Percentiles rank a stretch among this genome's conserved stretches.
phyloP scores from a whole-genome alignment of 2,888 invertebrate genomes.

The Philonicus albiceps region DNA sequence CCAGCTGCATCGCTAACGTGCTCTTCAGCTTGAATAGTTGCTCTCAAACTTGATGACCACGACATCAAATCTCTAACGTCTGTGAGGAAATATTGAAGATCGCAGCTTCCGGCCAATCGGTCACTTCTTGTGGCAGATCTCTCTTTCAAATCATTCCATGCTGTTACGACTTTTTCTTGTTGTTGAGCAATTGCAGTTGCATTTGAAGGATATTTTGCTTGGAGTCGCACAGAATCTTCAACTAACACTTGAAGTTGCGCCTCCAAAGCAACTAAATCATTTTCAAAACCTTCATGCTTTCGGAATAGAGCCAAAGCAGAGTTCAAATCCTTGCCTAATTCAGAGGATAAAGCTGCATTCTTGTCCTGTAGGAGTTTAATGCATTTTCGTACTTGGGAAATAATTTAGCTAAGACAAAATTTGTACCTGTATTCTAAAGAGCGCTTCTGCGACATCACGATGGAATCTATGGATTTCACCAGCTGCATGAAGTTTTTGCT shows the following conservation, averaged over 20 bases:
- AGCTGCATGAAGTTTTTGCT: constrained; percentile 88
- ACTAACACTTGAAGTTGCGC: constrained; percentile 90
- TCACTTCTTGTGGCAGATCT: constrained; percentile 81
- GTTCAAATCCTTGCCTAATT: constrained; percentile 82
- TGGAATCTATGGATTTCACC: constrained; percentile 98
- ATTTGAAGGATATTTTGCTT: constrained; percentile 90
- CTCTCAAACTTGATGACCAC: constrained; percentile 84
- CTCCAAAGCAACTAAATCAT: constrained; percentile 90
- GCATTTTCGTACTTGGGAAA: neutral
- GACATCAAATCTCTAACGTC: constrained; percentile 86
- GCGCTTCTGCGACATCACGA: constrained; percentile 90
- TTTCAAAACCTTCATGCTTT: constrained; percentile 92
- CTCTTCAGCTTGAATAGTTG: constrained; percentile 80
- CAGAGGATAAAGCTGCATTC: constrained; percentile 82
- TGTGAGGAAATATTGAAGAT: constrained; percentile 88
- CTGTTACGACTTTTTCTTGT: constrained; percentile 83
- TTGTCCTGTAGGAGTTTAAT: constrained; percentile 69
- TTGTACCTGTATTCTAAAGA: constrained; percentile 77
- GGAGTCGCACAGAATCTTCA: constrained; percentile 89
- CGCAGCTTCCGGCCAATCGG: constrained; percentile 84
- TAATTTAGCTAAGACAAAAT: neutral
- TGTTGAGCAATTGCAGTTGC: constrained; percentile 88
- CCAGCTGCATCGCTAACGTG: constrained; percentile 82
- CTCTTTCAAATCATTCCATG: constrained; percentile 87
- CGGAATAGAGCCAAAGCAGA: constrained; percentile 83